Evolutionary conservation across 1,140 invertebrate species (phyloP), one percentile per base, ranked within the genome.

Genomic region (Lasioglossum baleicum): DNA sequence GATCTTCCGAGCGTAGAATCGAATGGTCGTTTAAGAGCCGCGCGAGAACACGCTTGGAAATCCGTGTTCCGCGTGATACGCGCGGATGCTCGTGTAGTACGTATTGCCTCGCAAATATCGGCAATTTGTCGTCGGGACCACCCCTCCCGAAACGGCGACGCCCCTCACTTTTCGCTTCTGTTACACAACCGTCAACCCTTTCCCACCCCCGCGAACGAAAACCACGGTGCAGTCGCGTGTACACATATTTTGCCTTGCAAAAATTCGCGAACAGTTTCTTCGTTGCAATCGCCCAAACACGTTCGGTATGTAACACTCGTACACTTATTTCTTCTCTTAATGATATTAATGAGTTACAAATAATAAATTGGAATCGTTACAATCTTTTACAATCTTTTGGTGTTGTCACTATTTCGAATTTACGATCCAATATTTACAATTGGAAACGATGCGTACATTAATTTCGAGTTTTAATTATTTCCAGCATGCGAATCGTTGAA

Each of bases 81-180:
- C 31, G 11, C 44, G 44, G n/a, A 35, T 51, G 48, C 40, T 40
- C 40, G 51, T 70, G 60, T 48, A 64, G 60, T 48, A 64, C 13
- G 61, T 78, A 69, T 48, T 66, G 51, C 44, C 53, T 40, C 51
- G 26, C 81, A 64, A 80, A 61, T 83, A 82, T 70, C 51, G 61
- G 61, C 26, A 83, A 75, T 83, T 84, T 75, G 75, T 80, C 70
- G 65, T 20, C 31, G 56, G 42, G 20, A 22, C 51, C 7, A 31
- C 40, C n/a, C 31, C 26, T 26, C 26, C 44, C 15, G 53, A 22
- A 35, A 7, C 60, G 61, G 15, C 1, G 3, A 53, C 40, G 35
- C 22, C 31, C 31, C 17, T 31, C 65, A 22, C n/a, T 8, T 26
- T 63, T 73, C 51, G 48, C 40, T 17, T 35, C 17, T 13, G 67